A percentile compares a stretch with the other conserved stretches of the same genome.
phyloP scores from a whole-genome alignment of 2,797 vertebrate genomes.

The Monodelphis domestica region DNA sequence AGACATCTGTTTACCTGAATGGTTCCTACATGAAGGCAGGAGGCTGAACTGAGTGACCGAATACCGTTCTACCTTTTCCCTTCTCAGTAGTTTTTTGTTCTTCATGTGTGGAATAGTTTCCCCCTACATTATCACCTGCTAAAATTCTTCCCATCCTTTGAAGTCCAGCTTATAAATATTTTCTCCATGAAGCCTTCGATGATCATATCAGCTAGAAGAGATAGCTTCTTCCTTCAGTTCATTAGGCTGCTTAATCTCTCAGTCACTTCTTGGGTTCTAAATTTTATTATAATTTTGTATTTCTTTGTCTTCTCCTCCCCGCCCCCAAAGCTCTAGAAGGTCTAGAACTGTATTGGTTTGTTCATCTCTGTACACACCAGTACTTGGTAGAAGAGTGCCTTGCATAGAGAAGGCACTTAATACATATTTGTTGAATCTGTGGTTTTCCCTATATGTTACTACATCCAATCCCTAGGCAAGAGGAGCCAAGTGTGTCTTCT shows the following conservation, averaged over 20 bases:
- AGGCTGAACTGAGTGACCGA: constrained; percentile 16
- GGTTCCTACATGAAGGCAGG: constrained; percentile 40
- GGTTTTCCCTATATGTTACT: constrained; percentile 55
- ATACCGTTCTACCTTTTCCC: background rate
- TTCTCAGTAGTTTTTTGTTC: background rate
- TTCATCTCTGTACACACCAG: background rate
- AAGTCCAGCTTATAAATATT: background rate
- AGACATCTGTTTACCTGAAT: constrained; percentile 57
- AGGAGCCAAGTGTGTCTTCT: constrained; percentile 65
- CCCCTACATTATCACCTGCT: background rate
- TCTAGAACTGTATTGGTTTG: background rate
- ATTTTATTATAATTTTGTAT: background rate
- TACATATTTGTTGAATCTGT: background rate
- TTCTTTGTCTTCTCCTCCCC: background rate
- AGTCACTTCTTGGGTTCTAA: background rate
- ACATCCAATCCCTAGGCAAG: constrained; percentile 65
- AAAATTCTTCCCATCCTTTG: background rate
- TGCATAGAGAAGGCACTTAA: background rate
- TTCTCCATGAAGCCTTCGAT: background rate
- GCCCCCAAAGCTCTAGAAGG: background rate
- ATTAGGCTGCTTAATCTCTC: background rate
- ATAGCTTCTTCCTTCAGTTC: background rate
- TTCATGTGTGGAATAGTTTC: background rate
- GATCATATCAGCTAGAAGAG: background rate
- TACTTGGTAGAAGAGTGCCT: background rate